A percentile compares a stretch with the other conserved stretches of the same genome.
Conservation (phyloP, 30 jellyfish, hydroid and myxozoan genomes). For the Hydra vulgaris region DNA sequence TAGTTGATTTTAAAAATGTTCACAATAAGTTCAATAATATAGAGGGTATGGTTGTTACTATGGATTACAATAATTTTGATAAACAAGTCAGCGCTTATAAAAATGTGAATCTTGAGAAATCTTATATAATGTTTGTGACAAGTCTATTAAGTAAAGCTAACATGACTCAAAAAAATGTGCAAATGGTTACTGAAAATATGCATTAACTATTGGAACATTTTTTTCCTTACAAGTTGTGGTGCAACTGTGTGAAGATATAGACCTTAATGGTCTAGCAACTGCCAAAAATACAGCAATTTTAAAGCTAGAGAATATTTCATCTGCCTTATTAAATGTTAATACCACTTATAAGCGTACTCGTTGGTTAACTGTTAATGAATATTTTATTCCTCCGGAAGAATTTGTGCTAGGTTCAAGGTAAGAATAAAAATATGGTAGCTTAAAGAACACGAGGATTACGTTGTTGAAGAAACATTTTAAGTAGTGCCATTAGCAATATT, state of each 20-base stretch:
- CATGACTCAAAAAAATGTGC: background rate
- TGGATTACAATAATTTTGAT: background rate
- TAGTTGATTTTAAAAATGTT: background rate
- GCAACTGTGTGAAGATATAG: background rate
- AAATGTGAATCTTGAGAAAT: background rate
- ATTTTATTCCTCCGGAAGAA: background rate
- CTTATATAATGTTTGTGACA: background rate
- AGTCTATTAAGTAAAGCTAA: background rate
- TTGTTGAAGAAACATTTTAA: no score
- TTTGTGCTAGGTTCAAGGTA: background rate
- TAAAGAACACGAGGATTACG: no score
- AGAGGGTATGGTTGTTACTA: background rate
- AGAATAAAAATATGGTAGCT: background rate
- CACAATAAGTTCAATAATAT: background rate
- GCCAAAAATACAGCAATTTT: background rate
- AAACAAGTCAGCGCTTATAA: background rate
- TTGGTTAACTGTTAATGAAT: background rate
- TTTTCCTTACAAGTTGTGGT: background rate
- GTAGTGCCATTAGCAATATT: no score
- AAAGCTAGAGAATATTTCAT: background rate
- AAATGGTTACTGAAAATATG: background rate
- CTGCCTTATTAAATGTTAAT: background rate
- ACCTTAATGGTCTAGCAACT: background rate
- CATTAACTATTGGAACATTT: background rate
- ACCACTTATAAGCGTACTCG: background rate